These are phyloP conservation scores for Tenualosa thibaudeaui DNA, from an alignment of 2,797 vertebrate genomes.

Conservation along the genomic window DNA sequence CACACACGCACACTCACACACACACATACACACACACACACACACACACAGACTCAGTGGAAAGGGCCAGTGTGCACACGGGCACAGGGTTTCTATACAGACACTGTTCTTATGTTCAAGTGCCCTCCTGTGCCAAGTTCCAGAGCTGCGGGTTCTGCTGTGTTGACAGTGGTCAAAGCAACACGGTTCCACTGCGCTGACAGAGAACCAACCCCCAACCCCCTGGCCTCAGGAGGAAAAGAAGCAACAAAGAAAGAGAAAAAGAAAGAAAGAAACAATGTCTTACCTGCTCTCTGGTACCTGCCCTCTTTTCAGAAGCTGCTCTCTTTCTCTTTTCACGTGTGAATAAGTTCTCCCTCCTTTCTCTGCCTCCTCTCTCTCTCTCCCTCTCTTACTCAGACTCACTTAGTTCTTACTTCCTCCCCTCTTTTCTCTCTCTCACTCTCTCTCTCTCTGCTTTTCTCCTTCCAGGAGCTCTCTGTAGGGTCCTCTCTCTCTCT, in stretches of 20 bases:
- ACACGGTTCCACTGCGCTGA: not conserved
- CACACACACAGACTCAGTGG: constrained; percentile 14
- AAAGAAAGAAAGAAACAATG: constrained; percentile 8
- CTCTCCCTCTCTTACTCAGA: constrained; percentile 25
- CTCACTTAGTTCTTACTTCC: constrained; percentile 23
- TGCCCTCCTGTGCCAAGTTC: constrained; percentile 49
- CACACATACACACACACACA: constrained; percentile 12
- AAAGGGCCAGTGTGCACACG: constrained; percentile 44
- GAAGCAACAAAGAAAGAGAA: constrained; percentile 44
- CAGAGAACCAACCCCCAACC: not conserved
- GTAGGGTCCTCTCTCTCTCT: not conserved
- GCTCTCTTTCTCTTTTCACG: constrained; percentile 42
- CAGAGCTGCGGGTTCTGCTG: not conserved
- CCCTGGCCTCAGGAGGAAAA: constrained; percentile 23
- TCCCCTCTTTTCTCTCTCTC: not conserved
- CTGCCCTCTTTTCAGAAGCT: constrained; percentile 71
- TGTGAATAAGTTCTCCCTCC: constrained; percentile 61
- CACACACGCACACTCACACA: not conserved
- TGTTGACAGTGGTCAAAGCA: constrained; percentile 14
- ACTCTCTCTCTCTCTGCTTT: not conserved
- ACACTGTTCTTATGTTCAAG: constrained; percentile 53
- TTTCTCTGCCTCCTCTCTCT: not conserved
- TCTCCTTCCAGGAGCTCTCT: not conserved
- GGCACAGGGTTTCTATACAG: constrained; percentile 67
- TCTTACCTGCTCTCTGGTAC: constrained; percentile 78